Base-by-base conservation (phyloP, 2,113 vertebrate genomes). In the Apodemus speciosus region DNA sequence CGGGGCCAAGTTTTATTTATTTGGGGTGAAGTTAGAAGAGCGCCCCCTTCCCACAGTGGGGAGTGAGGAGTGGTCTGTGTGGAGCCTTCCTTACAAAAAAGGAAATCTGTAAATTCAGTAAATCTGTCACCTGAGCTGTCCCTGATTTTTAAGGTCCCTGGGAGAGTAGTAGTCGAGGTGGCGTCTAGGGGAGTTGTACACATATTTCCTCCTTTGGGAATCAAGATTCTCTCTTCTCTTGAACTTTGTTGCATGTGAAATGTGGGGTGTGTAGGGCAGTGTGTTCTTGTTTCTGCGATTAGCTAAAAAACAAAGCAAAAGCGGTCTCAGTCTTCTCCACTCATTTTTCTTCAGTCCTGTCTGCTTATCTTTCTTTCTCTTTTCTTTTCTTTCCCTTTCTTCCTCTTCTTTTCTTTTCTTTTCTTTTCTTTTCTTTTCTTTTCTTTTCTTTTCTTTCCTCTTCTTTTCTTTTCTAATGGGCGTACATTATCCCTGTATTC, bases 241-340 rank as follows among this genome's bases (percentile, higher is more conserved):
- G 89, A 92, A 94, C 79, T 92, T 68, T 85, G 43, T 23, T 73
- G 43, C 51, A 16, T 93, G 58, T 77, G 58, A 77, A 92, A 89
- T 69, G 92, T 43, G 53, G 56, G 64, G 53, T 75, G 84, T 94
- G 73, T 64, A 60, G 71, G 66, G 46, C 16, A 20, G 88, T 76
- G 66, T 81, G 60, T 89, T 91, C 40, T 84, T 66, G 6, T 64
- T 49, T 10, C 25, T 60, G 56, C n/a, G 58, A 73, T 58, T 87
- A 46, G 68, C 69, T 9, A 14, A 49, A 23, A 53, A 60, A 60
- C 21, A 38, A 53, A 75, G 27, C 23, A 51, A 15, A 49, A 86
- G 38, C n/a, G 16, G 38, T 35, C 25, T 40, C 30, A 40, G n/a
- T 32, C 46, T 27, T 58, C n/a, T 23, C 77, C 20, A 77, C 86